Percentiles rank a stretch among this genome's conserved stretches.
These are phyloP conservation scores for Orthonevra nobilis DNA, from an alignment of 2,888 invertebrate species.

Conservation along the genomic window DNA sequence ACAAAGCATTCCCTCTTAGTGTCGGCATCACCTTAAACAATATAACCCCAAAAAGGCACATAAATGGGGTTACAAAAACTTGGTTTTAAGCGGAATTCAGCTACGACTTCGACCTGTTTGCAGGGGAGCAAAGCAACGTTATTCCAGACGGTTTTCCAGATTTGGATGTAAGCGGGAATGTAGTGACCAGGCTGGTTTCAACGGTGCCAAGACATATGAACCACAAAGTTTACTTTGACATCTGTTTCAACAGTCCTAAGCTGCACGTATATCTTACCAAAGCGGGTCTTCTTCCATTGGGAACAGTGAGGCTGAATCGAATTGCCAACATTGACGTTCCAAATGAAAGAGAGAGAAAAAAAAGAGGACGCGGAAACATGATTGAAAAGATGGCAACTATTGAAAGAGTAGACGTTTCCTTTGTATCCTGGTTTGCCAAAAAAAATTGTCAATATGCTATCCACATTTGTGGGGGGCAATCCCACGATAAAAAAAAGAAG, in stretches of 20 bases:
- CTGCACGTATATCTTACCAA: conserved; percentile 30
- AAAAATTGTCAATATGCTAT: conserved; percentile 54
- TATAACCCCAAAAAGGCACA: conserved; percentile 10
- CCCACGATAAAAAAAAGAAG: conserved; percentile 36
- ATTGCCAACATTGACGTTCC: conserved; percentile 38
- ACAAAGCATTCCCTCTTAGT: conserved; percentile 6
- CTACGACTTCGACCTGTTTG: conserved; percentile 1
- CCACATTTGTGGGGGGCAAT: conserved; percentile 46
- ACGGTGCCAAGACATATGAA: no score
- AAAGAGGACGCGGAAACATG: no score
- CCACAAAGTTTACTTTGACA: conserved; percentile 46
- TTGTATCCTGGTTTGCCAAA: conserved; percentile 63
- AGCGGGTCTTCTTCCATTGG: no score
- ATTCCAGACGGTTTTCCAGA: conserved; percentile 5
- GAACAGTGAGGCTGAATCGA: no score
- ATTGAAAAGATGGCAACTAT: conserved; percentile 44
- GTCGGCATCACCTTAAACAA: no score
- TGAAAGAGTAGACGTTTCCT: conserved; percentile 43
- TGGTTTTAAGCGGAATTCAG: conserved; percentile 20
- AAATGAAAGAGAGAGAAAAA: conserved; percentile 55
- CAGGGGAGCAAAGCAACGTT: conserved; percentile 13
- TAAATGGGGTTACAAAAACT: conserved; percentile 17
- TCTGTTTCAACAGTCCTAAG: conserved; percentile 56
- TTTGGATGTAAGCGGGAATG: conserved; percentile 9
- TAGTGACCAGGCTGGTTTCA: conserved; percentile 1